A percentile compares a stretch with the other conserved stretches of the same genome.
phyloP scores from a whole-genome alignment of 2,797 vertebrate species.

The Streptopelia turtur region DNA sequence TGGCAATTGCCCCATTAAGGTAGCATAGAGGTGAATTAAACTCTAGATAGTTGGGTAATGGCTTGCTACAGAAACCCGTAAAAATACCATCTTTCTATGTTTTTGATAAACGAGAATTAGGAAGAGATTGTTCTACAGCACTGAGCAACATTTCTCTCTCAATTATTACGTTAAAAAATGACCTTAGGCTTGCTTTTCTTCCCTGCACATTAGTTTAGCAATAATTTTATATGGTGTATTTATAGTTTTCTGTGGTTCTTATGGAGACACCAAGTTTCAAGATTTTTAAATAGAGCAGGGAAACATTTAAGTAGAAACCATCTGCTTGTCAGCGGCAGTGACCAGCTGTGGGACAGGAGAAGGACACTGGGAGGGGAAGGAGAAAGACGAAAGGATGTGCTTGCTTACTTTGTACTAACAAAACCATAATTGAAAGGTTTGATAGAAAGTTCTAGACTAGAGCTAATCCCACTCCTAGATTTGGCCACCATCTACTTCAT shows the following conservation, averaged over 20 bases:
- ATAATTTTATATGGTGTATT: neutral
- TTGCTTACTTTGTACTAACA: neutral
- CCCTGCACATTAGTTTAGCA: neutral
- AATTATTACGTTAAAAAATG: neutral
- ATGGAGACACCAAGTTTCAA: neutral
- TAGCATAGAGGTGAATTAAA: neutral
- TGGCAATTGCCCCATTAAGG: rapidly evolving
- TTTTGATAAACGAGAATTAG: neutral
- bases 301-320: neutral
- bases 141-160: neutral
- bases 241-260: neutral
- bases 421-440: neutral
- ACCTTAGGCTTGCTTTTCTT: neutral
- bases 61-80: neutral
- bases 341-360: neutral
- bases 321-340: neutral
- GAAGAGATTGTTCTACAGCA: neutral
- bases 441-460: neutral
- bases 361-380: neutral
- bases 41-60: neutral
- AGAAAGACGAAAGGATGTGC: neutral
- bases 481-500: neutral
- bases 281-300: constrained; percentile 31
- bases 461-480: neutral
- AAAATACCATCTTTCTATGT: neutral